Evolutionary conservation across 2,888 invertebrate species (phyloP).

Genomic region (Noctua janthina): DNA sequence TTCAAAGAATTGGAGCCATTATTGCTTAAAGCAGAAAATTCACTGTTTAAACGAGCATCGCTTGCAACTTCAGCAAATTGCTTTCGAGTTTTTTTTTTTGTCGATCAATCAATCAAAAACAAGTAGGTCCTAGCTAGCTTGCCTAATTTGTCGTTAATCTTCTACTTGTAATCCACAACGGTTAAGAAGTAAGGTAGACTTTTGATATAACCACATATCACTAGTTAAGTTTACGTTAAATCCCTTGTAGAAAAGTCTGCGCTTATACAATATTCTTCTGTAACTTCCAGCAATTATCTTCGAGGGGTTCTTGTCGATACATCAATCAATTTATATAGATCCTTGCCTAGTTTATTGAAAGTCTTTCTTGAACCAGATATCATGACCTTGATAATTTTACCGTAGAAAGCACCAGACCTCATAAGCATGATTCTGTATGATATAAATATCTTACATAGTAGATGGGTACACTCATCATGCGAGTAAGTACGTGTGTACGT

Average conservation of each 20-base stretch:
- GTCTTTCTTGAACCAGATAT: not conserved
- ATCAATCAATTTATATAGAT: not conserved
- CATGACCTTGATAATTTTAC: slow-evolving; percentile 35
- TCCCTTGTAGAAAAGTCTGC: not conserved
- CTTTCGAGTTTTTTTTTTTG: not conserved
- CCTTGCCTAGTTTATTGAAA: not conserved
- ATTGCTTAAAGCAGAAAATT: not conserved
- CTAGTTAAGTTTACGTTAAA: not conserved
- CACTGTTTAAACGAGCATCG: not conserved
- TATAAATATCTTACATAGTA: slow-evolving; percentile 28
- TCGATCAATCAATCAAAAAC: not conserved
- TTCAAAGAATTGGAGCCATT: not conserved
- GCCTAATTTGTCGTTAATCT: not conserved
- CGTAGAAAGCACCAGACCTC: slow-evolving; percentile 20
- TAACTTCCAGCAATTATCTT: not conserved
- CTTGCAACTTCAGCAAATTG: too few species aligned
- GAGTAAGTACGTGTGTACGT: slow-evolving; percentile 24
- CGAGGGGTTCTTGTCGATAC: not conserved
- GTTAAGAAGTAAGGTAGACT: not conserved
- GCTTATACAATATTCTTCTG: not conserved
- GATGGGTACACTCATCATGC: slow-evolving; percentile 26
- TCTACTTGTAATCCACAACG: not conserved
- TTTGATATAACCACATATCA: not conserved
- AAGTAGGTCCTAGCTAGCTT: too few species aligned
- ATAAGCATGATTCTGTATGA: not conserved